Conservation (phyloP, 2,797 vertebrate genomes). For the Melanotaenia boesemani region DNA sequence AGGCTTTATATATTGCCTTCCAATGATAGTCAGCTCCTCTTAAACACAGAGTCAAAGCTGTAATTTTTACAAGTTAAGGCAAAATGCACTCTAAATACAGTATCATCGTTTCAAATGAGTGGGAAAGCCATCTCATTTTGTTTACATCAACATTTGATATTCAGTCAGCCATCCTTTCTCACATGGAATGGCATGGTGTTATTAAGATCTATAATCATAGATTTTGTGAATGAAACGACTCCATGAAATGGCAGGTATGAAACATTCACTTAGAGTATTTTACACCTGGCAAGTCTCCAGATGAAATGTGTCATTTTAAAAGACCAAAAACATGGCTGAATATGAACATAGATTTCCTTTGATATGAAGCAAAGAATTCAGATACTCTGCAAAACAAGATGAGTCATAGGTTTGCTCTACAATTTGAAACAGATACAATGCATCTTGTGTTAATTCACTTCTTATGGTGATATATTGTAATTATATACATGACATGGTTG, state of each 20-base stretch:
- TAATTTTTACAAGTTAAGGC: constrained; percentile 89
- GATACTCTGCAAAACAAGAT: constrained; percentile 29
- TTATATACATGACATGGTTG: neutral
- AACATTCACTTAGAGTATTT: constrained; percentile 66
- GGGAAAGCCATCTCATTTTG: constrained; percentile 78
- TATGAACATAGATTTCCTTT: constrained; percentile 34
- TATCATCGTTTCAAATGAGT: constrained; percentile 84
- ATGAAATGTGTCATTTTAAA: constrained; percentile 57
- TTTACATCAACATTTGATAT: constrained; percentile 78
- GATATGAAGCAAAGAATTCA: constrained; percentile 27
- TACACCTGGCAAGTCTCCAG: constrained; percentile 48
- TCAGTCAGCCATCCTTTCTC: constrained; percentile 69
- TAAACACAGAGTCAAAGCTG: constrained; percentile 84
- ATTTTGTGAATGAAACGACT: constrained; percentile 80
- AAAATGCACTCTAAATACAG: constrained; percentile 88
- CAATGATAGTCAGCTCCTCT: constrained; percentile 79
- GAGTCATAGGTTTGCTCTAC: constrained; percentile 30
- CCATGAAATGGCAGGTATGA: constrained; percentile 72
- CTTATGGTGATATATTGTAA: constrained; percentile 20
- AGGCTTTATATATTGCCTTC: constrained; percentile 78
- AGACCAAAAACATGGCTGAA: constrained; percentile 33
- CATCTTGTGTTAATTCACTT: constrained; percentile 28
- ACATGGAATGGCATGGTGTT: constrained; percentile 68
- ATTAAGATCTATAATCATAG: constrained; percentile 84
- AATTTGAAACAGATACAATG: constrained; percentile 14